Conservation (phyloP, 2,113 vertebrate genomes). For the Sorex araneus region DNA sequence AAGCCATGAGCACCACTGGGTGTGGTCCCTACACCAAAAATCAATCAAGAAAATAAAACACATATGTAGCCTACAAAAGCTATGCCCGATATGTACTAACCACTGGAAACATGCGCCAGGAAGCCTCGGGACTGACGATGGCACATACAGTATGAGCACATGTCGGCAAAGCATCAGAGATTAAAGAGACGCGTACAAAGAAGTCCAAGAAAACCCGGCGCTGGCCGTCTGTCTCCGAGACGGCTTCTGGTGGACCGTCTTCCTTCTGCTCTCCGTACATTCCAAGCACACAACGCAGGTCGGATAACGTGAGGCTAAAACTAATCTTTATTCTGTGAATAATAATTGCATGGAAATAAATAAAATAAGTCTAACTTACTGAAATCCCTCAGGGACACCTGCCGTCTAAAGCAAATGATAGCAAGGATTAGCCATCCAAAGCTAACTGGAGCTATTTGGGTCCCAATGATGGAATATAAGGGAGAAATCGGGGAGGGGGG, state of each 20-base stretch:
- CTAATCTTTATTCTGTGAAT: conserved; percentile 59
- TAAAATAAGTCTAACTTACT: background rate
- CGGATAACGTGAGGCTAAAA: background rate
- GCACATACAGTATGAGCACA: background rate
- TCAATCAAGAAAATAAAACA: too few species aligned
- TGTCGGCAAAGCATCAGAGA: background rate
- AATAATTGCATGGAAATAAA: background rate
- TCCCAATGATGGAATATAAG: background rate
- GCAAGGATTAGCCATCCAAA: background rate
- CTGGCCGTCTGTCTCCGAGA: background rate
- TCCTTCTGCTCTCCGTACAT: conserved; percentile 13
- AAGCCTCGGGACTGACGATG: background rate
- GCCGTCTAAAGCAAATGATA: background rate
- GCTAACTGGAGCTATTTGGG: conserved; percentile 19
- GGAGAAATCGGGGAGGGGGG: background rate
- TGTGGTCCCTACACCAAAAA: too few species aligned
- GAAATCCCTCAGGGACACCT: conserved; percentile 12
- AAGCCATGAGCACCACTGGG: too few species aligned
- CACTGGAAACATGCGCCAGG: background rate
- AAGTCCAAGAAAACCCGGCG: background rate
- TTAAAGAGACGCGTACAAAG: background rate
- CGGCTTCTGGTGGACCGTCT: background rate
- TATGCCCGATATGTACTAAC: background rate
- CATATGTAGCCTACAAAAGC: too few species aligned
- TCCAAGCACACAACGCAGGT: background rate